Evolutionary conservation across 2,113 vertebrate genomes (phyloP).

Genomic region (Colinus virginianus): DNA sequence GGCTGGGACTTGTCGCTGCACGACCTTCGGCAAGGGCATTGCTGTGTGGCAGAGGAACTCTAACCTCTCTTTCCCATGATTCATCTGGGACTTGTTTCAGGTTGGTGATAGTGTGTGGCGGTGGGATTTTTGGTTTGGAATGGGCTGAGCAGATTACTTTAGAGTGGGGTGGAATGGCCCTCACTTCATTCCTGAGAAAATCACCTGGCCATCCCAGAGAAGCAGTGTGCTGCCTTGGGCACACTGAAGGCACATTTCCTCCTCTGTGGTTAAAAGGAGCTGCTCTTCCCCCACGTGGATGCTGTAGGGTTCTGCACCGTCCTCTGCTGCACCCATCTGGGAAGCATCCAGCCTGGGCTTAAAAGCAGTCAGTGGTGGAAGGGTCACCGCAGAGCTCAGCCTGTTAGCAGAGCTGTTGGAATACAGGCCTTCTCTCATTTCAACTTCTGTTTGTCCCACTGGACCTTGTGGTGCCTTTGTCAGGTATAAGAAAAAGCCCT

Average conservation of each 20-base stretch:
- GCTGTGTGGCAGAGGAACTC: background rate
- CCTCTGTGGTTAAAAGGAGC: background rate
- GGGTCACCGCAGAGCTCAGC: background rate
- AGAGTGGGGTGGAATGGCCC: background rate
- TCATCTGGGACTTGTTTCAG: background rate
- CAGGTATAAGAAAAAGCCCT: background rate
- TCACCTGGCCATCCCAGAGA: background rate
- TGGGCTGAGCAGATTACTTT: background rate
- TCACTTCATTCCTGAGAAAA: background rate
- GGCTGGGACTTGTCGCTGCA: background rate
- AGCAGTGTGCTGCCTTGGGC: background rate
- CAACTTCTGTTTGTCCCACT: background rate
- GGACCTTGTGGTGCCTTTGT: background rate
- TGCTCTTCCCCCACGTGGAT: background rate
- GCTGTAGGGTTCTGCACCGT: background rate
- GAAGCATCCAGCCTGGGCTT: background rate
- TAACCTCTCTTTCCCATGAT: background rate
- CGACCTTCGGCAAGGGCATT: background rate
- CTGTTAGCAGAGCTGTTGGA: background rate
- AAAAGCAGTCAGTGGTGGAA: rapidly evolving
- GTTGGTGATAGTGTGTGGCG: background rate
- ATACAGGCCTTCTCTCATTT: background rate
- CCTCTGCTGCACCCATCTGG: background rate
- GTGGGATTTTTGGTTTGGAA: background rate
- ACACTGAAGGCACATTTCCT: background rate